Evolutionary conservation across 2,797 vertebrate genomes (phyloP).

Genomic region (Eremophila alpestris): DNA sequence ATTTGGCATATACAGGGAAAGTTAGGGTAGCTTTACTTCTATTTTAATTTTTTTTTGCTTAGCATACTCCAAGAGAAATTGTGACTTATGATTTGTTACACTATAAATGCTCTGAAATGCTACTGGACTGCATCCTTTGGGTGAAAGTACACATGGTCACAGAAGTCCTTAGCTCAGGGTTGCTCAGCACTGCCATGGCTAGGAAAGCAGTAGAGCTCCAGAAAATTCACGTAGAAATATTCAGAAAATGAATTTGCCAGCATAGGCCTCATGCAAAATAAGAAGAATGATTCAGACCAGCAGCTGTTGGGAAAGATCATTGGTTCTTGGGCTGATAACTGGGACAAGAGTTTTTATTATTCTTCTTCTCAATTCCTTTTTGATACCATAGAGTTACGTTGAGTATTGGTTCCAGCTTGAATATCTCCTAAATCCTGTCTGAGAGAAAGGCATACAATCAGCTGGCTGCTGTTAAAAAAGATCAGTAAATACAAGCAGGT

Average conservation of each 20-base stretch:
- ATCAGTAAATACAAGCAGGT: background rate
- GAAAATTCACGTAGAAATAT: accelerated
- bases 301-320: background rate
- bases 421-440: background rate
- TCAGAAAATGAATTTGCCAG: background rate
- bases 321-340: background rate
- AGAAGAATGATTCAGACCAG: background rate
- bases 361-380: background rate
- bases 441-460: background rate
- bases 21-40: background rate
- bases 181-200: background rate
- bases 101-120: background rate
- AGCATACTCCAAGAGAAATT: background rate
- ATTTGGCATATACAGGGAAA: background rate
- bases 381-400: background rate
- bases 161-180: background rate
- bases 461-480: background rate
- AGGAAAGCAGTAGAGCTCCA: background rate
- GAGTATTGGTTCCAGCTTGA: background rate
- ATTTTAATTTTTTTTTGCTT: background rate
- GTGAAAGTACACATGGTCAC: background rate
- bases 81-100: background rate
- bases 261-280: background rate
- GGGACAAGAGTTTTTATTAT: background rate
- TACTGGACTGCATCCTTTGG: background rate